Base-by-base conservation (phyloP, 2,797 vertebrate genomes). In the Nyctalus aviator region DNA sequence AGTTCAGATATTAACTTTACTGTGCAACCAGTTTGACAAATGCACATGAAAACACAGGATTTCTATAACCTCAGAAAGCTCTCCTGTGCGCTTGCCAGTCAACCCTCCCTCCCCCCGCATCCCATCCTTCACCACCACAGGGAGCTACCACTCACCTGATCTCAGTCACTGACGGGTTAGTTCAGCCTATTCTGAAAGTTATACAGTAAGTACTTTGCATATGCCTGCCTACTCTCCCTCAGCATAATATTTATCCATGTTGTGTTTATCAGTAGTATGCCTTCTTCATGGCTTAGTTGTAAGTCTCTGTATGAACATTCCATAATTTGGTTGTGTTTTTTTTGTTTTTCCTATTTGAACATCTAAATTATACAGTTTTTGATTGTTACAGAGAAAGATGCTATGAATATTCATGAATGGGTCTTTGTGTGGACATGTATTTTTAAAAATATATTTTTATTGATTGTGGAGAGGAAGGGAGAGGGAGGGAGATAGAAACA, bases 271-370 rank as follows among this genome's bases (percentile, higher is more conserved):
- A 32, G 25, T 53, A 50, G 21, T 15, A 13, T 6, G 23, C 46
- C 55, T 7, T 75, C 57, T 59, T 37, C 30, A 59, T 37, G 44
- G 13, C n/a, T 50, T 50, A 66, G 18, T 37, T 69, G 3, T 64
- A 48, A 91, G 81, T 76, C 57, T 64, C 82, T 85, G 12, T 62
- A 57, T 68, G 69, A 86, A 41, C 12, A 35, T 41, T 57, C 57
- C 13, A 44, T 13, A 30, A 55, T 72, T 77, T 50, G 8, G 48
- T 66, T 48, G 9, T 17, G 37, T 37, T 37, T 37, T 41, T 13
- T 17, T 23, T 76, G 73, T 83, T 37, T 83, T 37, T 79, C 75
- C 25, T 44, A 44, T 1, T 6, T 72, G 12, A 14, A 35, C 62
- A 72, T 79, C 4, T 71, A 48, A 84, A 37, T 44, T 25, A 81